A percentile compares a stretch with the other conserved stretches of the same genome.
phyloP scores from a whole-genome alignment of 2,113 vertebrate species.

The Embiotoca jacksoni region DNA sequence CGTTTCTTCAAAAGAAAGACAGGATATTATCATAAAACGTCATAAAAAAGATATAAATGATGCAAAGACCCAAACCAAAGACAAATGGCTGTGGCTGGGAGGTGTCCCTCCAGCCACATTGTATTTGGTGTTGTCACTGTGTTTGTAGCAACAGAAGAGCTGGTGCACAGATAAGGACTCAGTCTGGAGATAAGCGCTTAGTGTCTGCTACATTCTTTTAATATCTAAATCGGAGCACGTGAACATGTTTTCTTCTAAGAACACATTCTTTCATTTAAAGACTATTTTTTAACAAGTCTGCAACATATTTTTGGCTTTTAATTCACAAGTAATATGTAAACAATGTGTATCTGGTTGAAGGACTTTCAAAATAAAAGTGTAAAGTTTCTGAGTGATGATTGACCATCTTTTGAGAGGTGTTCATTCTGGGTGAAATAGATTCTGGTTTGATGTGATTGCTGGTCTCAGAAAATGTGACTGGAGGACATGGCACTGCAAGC shows the following conservation, averaged over 20 bases:
- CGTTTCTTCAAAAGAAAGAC: background rate
- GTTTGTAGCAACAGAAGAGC: slow-evolving; percentile 74
- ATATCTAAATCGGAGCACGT: slow-evolving; percentile 31
- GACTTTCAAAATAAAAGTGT: background rate
- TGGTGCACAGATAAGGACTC: slow-evolving; percentile 50
- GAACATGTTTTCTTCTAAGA: slow-evolving; percentile 6
- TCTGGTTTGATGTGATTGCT: background rate
- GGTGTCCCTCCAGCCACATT: background rate
- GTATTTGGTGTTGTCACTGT: slow-evolving; percentile 34
- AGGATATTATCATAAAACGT: slow-evolving; percentile 9
- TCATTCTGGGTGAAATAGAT: background rate
- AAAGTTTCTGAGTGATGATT: background rate
- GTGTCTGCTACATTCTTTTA: slow-evolving; percentile 60
- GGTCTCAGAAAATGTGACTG: slow-evolving; percentile 30
- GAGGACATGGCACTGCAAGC: slow-evolving; percentile 3
- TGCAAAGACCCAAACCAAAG: background rate
- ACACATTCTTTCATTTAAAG: slow-evolving; percentile 10
- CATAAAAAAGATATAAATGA: slow-evolving; percentile 6
- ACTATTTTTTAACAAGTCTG: slow-evolving; percentile 22
- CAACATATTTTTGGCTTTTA: background rate
- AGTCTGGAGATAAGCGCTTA: slow-evolving; percentile 65
- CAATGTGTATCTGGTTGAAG: background rate
- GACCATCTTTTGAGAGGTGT: background rate
- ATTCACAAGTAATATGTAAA: background rate
- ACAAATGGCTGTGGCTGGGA: background rate